phyloP scores from a whole-genome alignment of 2,888 invertebrate species.

The Chloroclystis v-ata region DNA sequence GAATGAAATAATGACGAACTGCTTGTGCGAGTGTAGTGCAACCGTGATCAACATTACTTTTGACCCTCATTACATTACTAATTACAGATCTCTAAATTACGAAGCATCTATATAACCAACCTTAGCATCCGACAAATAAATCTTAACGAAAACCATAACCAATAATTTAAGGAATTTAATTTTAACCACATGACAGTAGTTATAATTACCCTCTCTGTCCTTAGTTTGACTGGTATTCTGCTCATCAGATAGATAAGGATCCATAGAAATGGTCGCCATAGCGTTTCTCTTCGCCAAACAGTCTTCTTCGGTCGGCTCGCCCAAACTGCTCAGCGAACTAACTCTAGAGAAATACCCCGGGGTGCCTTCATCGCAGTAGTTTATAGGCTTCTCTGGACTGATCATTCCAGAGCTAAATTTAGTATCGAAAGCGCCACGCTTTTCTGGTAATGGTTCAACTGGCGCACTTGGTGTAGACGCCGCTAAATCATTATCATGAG shows the following conservation, averaged over 20 bases:
- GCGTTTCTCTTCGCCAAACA: constrained; percentile 67
- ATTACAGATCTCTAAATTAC: not conserved
- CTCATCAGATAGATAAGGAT: constrained; percentile 48
- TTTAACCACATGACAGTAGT: too few species aligned
- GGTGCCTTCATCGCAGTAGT: constrained; percentile 92
- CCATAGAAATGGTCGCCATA: constrained; percentile 64
- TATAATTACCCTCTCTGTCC: constrained; percentile 72
- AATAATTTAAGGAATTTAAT: too few species aligned
- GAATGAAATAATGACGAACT: constrained; percentile 4
- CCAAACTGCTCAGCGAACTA: constrained; percentile 79
- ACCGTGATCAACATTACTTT: constrained; percentile 4
- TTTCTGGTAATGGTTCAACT: constrained; percentile 46
- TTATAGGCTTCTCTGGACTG: constrained; percentile 87
- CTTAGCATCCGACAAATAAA: not conserved
- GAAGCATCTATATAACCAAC: not conserved
- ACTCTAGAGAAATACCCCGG: constrained; percentile 87
- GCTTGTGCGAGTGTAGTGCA: constrained; percentile 13
- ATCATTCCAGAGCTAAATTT: constrained; percentile 83
- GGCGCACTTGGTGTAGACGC: constrained; percentile 47
- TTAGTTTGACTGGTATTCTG: constrained; percentile 53
- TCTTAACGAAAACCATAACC: not conserved
- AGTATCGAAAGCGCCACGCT: constrained; percentile 63
- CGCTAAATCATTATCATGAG: constrained; percentile 68
- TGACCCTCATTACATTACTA: not conserved
- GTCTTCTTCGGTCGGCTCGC: constrained; percentile 72